Base-by-base conservation (phyloP, 2,797 vertebrate species). In the Hoplostethus mediterraneus region DNA sequence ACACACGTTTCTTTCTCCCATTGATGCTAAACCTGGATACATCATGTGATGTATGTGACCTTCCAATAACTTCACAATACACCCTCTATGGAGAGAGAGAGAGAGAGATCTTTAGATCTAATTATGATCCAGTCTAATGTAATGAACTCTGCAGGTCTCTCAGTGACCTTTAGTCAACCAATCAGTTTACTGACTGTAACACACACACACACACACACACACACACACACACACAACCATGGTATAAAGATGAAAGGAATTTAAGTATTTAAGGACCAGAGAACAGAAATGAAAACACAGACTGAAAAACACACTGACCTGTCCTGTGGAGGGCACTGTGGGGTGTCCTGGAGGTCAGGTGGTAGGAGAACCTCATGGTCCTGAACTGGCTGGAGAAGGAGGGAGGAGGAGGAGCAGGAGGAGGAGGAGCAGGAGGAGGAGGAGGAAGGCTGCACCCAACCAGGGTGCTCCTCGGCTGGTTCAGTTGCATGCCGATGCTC, bases 341-440 rank as follows among this genome's bases (percentile, higher is more conserved):
- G 9, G 78, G 61, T 13, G 83, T 57, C 2, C 84, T 75, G 25
- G 83, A n/a, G 71, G 77, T 83, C 72, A 94, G 91, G 77, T 95
- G 94, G 73, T 93, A 95, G 38, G 93, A 94, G 81, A 95, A 95
- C 79, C 93, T 91, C 91, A 93, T 92, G 75, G 92, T 87, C 76
- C 92, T 86, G 88, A 93, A 94, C 73, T 91, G 93, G 51, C 77
- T 92, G 76, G 94, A 94, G 87, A 89, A 94, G 67, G 91, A 91
- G 31, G 56, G 40, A 14, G 76, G 82, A 45, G 58, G 87, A 33
- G 70, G 73, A 14, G 63, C 83, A 17, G 47, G 80, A 47, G 54
- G 82, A 76, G 61, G 89, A 90, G 79, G 78, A 90, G 67, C 80
- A 82, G 36, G 56, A 71, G 52, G 79, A 31, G 65, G 83, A 73